Evolutionary conservation across 2,113 vertebrate species (phyloP), one percentile per base, ranked within the genome.

Genomic region (Indicator indicator): DNA sequence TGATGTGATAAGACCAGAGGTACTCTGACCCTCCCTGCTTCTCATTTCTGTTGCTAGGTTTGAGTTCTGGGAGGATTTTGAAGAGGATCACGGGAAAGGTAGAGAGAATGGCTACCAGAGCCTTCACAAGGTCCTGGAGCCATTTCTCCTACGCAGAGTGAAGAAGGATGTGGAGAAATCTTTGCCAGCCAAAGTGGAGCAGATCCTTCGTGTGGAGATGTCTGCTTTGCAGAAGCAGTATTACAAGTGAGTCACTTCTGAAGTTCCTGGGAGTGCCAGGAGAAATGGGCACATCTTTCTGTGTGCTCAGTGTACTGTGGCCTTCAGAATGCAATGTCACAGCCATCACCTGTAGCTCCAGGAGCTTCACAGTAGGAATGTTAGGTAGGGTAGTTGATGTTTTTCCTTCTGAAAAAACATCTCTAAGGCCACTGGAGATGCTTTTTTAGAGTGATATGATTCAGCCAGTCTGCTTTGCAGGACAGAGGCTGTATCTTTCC

Each of bases 91-190:
- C 0, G 99, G 99, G 33, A 99, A 99, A 92, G 99, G 99, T 38
- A 98, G 98, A 71, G 99, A 99, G 24, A 99, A 99, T 6, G 99
- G 99, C 67, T 99, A 99, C 93, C 99, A 99, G 96, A 99, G 99
- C 94, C 98, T 99, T 40, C 99, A 99, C 95, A 99, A 99, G 96
- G 99, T 99, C 87, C 98, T 99, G 30, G 99, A 99, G 94, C 99
- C 99, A 0, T 99, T 99, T 94, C 98, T 99, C 28, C 98, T 99
- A 44, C 98, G 99, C 23, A 98, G 99, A 50, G 99, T 99, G 58
- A 99, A 99, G 97, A 99, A 99, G 83, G 99, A 99, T 9, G 99
- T 99, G 88, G 99, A 99, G 94, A 99, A 99, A 95, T 99, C 99
- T 48, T 97, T 99, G 52, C 99, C 99, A 17, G 99, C 99, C 96